These are phyloP conservation scores for Dendrophyllia cribrosa DNA, from an alignment of 64 coral and sea anemone species.

Conservation along the genomic window DNA sequence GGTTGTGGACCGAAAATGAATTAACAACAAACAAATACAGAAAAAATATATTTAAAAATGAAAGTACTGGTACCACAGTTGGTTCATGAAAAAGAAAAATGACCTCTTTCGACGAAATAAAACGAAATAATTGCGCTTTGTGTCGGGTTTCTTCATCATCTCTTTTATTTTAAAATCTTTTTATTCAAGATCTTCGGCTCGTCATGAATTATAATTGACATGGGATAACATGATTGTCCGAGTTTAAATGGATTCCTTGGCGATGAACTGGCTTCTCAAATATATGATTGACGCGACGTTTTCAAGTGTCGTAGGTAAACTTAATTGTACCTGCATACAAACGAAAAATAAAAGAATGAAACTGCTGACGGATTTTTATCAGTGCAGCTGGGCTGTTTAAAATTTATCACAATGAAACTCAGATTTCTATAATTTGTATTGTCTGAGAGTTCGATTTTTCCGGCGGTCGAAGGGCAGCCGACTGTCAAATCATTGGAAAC, in stretches of 20 bases:
- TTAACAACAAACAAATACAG: no score
- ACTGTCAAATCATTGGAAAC: neutral
- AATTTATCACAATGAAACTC: neutral
- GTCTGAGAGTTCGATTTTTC: neutral
- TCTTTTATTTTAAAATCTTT: no score
- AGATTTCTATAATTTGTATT: neutral
- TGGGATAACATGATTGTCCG: neutral
- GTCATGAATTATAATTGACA: no score
- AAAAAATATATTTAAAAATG: no score
- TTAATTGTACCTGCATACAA: neutral
- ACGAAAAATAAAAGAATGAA: neutral
- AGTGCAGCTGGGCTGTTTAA: conserved; percentile 1
- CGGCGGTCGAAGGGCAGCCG: neutral
- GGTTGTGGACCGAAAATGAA: no score
- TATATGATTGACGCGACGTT: neutral
- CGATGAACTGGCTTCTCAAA: no score
- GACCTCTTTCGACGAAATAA: no score
- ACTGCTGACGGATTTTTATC: neutral
- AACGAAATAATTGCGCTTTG: no score
- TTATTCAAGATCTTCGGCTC: no score
- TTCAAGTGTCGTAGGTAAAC: neutral
- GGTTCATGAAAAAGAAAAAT: no score
- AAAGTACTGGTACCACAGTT: no score
- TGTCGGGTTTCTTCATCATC: no score
- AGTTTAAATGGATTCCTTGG: neutral